Evolutionary conservation across 2,888 invertebrate genomes (phyloP).

Genomic region (Tetropium fuscum): DNA sequence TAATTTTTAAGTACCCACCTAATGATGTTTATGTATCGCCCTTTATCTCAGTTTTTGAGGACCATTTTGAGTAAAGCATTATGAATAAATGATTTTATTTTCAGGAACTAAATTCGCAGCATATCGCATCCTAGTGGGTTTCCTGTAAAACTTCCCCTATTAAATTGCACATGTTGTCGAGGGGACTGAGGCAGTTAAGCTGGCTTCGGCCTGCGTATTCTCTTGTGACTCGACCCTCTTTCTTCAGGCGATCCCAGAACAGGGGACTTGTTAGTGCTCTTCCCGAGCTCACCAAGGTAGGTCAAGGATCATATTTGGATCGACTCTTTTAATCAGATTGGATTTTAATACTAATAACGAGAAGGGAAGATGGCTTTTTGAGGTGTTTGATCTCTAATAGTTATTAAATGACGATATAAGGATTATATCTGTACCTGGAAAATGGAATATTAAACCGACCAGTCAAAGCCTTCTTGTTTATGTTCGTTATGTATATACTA

Average conservation of each 20-base stretch:
- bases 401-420: too few species aligned
- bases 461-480: too few species aligned
- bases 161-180: constrained; percentile 44
- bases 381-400: too few species aligned
- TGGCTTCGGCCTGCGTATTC: constrained; percentile 38
- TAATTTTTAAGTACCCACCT: background rate
- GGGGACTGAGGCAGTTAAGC: constrained; percentile 47
- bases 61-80: constrained; percentile 4
- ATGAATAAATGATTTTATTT: constrained; percentile 21
- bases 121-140: constrained; percentile 8
- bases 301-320: constrained; percentile 29
- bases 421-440: too few species aligned
- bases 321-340: constrained; percentile 23
- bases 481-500: too few species aligned
- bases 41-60: constrained; percentile 8
- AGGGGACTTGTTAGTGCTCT: constrained; percentile 39
- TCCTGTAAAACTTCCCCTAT: constrained; percentile 25
- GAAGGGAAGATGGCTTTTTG: too few species aligned
- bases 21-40: constrained; percentile 1
- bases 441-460: too few species aligned
- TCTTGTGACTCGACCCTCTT: constrained; percentile 42
- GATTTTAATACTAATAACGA: constrained; percentile 13
- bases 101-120: constrained; percentile 12
- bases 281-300: constrained; percentile 57
- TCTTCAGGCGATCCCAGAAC: constrained; percentile 30